These are phyloP conservation scores for Toxotes chatareus DNA, from an alignment of 2,113 vertebrate genomes.

Conservation along the genomic window DNA sequence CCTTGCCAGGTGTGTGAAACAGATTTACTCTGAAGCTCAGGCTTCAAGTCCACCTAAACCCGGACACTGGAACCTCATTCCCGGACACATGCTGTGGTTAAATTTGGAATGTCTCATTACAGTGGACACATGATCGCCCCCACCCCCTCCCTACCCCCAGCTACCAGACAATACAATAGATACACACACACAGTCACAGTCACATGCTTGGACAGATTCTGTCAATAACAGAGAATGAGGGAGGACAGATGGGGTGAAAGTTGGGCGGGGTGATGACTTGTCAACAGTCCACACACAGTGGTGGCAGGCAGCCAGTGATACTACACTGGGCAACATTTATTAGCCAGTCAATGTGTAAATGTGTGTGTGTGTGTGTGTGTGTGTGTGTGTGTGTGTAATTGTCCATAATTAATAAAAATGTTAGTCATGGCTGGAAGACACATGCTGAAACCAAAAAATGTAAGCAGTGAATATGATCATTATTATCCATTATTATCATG, in stretches of 20 bases:
- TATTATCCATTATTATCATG: too few species aligned
- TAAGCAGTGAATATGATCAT: background rate
- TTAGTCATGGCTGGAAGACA: background rate
- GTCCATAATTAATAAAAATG: background rate
- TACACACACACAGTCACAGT: background rate
- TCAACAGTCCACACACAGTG: background rate
- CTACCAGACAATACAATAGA: constrained; percentile 4
- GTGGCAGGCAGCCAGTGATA: background rate
- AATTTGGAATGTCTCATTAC: constrained; percentile 31
- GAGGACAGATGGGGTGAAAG: background rate
- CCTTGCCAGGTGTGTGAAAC: background rate
- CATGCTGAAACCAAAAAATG: background rate
- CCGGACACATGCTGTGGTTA: constrained; percentile 30
- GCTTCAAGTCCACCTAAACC: background rate
- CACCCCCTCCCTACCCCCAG: background rate
- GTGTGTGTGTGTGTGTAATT: background rate
- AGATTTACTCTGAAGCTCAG: background rate
- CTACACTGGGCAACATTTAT: background rate
- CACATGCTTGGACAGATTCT: background rate
- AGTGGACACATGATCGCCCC: background rate
- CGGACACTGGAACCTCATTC: constrained; percentile 13
- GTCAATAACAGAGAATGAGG: background rate
- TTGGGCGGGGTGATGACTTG: background rate
- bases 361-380: background rate
- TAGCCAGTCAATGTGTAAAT: background rate